A percentile compares a stretch with the other conserved stretches of the same genome.
These are phyloP conservation scores for Metaphire vulgaris DNA, from an alignment of 1,140 invertebrate genomes.

Conservation along the genomic window DNA sequence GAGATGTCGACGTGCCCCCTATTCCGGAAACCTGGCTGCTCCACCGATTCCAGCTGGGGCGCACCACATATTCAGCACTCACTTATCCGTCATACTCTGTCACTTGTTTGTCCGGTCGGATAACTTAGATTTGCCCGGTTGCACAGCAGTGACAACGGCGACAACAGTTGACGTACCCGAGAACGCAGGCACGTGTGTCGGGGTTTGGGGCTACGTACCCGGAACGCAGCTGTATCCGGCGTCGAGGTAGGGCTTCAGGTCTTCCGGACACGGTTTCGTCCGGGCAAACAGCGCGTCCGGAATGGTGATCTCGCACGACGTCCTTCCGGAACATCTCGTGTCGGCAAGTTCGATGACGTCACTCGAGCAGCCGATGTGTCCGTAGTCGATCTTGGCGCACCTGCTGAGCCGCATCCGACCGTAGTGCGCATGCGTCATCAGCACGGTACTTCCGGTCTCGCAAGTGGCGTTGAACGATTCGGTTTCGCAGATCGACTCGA, in stretches of 20 bases:
- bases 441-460: not conserved
- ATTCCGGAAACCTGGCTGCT: too few relatives aligned
- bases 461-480: conserved; percentile 25
- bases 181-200: too few relatives aligned
- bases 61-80: too few relatives aligned
- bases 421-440: conserved; percentile 25
- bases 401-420: conserved; percentile 25
- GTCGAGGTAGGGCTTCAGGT: too few relatives aligned
- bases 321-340: conserved; percentile 10
- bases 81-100: too few relatives aligned
- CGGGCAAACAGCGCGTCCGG: conserved; percentile 6
- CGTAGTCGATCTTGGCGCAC: conserved; percentile 27
- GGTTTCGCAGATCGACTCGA: conserved; percentile 20
- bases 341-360: conserved; percentile 26
- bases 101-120: too few relatives aligned
- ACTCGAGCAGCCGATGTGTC: conserved; percentile 23
- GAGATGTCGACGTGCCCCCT: too few relatives aligned
- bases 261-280: too few relatives aligned
- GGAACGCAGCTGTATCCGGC: conserved; percentile 20
- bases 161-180: too few relatives aligned
- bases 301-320: conserved; percentile 7
- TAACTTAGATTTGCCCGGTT: too few relatives aligned
- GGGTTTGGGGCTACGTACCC: conserved; percentile 27
- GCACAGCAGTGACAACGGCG: too few relatives aligned
- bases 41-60: too few relatives aligned